Evolutionary conservation across 1,140 invertebrate species (phyloP).

Genomic region (Zaprionus davidi): DNA sequence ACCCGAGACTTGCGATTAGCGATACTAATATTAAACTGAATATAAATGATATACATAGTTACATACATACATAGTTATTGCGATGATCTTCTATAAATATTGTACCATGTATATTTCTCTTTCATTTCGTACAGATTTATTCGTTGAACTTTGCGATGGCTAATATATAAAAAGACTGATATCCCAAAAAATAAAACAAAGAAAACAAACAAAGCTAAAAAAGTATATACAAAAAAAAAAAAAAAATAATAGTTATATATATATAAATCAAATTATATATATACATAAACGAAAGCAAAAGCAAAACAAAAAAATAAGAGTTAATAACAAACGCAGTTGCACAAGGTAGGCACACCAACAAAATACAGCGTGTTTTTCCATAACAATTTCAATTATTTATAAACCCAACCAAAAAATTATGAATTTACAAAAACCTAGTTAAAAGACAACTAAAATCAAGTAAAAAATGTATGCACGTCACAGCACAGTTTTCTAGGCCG

Average conservation of each 20-base stretch:
- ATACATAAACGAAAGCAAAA: constrained; percentile 52
- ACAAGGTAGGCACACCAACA: constrained; percentile 84
- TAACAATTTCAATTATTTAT: constrained; percentile 77
- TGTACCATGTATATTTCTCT: constrained; percentile 82
- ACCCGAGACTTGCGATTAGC: background rate
- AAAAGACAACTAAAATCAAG: constrained; percentile 48
- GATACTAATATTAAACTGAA: constrained; percentile 1
- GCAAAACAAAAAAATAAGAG: constrained; percentile 69
- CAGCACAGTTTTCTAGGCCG: constrained; percentile 79
- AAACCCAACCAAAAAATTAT: constrained; percentile 45
- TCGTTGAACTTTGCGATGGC: constrained; percentile 84
- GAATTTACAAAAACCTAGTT: constrained; percentile 21
- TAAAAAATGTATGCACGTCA: constrained; percentile 78
- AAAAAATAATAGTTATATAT: constrained; percentile 61
- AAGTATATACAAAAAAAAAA: constrained; percentile 56
- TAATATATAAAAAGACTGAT: constrained; percentile 84
- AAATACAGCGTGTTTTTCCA: constrained; percentile 76
- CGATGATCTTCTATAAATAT: constrained; percentile 72
- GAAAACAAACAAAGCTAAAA: constrained; percentile 52
- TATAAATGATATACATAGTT: constrained; percentile 12
- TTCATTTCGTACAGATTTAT: constrained; percentile 84
- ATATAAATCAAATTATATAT: constrained; percentile 72
- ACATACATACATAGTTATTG: constrained; percentile 59
- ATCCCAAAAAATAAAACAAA: constrained; percentile 71
- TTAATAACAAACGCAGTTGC: constrained; percentile 83